Evolutionary conservation across 2,113 vertebrate genomes (phyloP).

Genomic region (Oncorhynchus kisutch): DNA sequence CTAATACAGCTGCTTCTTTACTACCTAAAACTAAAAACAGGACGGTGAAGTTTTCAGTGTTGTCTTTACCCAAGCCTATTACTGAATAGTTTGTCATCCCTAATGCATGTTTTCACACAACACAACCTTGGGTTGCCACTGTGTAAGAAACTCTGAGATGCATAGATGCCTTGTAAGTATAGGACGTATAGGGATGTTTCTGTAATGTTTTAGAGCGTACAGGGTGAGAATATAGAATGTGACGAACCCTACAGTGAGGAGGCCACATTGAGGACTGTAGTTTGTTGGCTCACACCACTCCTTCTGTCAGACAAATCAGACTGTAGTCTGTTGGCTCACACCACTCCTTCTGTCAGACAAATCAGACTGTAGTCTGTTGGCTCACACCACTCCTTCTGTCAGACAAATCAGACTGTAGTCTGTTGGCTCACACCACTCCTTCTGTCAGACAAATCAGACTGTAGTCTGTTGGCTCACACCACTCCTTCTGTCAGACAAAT

Average conservation of each 20-base stretch:
- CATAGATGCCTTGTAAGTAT: no score
- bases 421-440: background rate
- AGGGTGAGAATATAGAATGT: background rate
- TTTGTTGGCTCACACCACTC: background rate
- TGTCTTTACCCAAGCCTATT: no score
- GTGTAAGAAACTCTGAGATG: no score
- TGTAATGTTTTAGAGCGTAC: background rate
- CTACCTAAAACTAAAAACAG: background rate
- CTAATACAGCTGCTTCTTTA: slow-evolving; percentile 27
- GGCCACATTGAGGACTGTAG: background rate
- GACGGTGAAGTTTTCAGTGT: background rate
- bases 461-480: background rate
- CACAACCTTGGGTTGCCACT: no score
- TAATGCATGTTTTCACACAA: slow-evolving; percentile 13
- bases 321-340: no score
- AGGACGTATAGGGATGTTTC: background rate
- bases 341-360: slow-evolving; percentile 5
- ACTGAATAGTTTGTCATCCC: background rate
- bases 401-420: background rate
- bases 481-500: slow-evolving; percentile 1
- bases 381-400: slow-evolving; percentile 2
- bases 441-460: background rate
- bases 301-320: background rate
- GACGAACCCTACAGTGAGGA: background rate
- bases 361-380: no score